Base-by-base conservation (phyloP, 2,797 vertebrate genomes). In the Holocentrus rufus region DNA sequence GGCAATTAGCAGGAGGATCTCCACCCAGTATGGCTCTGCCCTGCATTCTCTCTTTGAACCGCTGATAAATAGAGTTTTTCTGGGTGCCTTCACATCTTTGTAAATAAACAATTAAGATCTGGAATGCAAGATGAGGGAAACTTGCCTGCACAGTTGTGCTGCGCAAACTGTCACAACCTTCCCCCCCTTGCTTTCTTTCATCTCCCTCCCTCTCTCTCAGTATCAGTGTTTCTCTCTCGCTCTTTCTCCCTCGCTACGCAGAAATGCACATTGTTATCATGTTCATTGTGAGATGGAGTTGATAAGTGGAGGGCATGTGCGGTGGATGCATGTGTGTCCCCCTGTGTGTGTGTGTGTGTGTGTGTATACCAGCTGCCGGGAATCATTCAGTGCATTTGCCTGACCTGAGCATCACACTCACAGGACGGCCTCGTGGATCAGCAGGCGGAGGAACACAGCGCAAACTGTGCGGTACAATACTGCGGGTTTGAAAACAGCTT, bases 31-130 rank as follows among this genome's bases (percentile, higher is more conserved):
- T 58, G 76, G 73, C 71, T 55, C 72, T 57, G 83, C 72, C 77
- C 76, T 36, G 72, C 77, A 5, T 67, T 47, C 65, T 73, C 17
- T 54, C 85, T 88, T 85, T 90, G 85, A 87, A 88, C 67, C 67
- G 0, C 65, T 44, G 82, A 78, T 81, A 77, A 85, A 72, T 1
- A 11, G 13, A 65, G 22, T 11, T 65, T 74, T 30, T 80, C 72
- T 69, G 73, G 70, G 3, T 30, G 54, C 76, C 69, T 79, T 74
- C 81, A 58, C 39, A 13, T 27, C 18, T 2, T 5, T 34, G 80
- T 82, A 88, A 91, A 90, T 75, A 90, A 89, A 86, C 87, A 72
- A 82, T 75, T 87, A 79, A 71, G 77, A 82, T 84, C 15, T 64
- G 86, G 80, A 84, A 82, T 70, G 65, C 11, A 2, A 74, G 82